Percentiles rank a stretch among this genome's conserved stretches.
phyloP scores from a whole-genome alignment of 2,888 invertebrate genomes.

The Catonia carolina region DNA sequence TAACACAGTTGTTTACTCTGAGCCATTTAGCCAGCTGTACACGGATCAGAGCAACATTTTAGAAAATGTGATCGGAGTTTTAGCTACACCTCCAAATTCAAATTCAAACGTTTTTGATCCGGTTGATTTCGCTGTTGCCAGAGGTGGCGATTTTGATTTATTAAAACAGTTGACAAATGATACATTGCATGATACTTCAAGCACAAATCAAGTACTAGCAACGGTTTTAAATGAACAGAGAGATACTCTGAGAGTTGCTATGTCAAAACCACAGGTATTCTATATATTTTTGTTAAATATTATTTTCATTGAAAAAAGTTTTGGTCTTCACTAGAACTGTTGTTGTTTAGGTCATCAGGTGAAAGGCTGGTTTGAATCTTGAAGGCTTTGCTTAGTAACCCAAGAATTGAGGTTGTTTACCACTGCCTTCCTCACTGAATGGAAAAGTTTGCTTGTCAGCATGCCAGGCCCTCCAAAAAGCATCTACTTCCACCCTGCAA shows the following conservation, averaged over 20 bases:
- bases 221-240: conserved; percentile 68
- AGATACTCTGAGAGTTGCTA: conserved; percentile 61
- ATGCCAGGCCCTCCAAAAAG: too few relatives aligned
- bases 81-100: conserved; percentile 74
- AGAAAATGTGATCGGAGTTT: conserved; percentile 55
- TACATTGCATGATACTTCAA: conserved; percentile 39
- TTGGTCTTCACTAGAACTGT: too few relatives aligned
- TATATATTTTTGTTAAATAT: not conserved
- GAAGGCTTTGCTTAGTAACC: too few relatives aligned
- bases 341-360: too few relatives aligned
- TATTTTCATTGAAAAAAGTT: not conserved
- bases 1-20: conserved; percentile 34
- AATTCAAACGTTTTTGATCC: conserved; percentile 64
- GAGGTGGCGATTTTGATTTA: conserved; percentile 70
- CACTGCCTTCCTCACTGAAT: too few relatives aligned
- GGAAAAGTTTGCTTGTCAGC: too few relatives aligned
- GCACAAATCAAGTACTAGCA: conserved; percentile 14
- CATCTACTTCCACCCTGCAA: too few relatives aligned
- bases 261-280: conserved; percentile 68
- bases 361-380: too few relatives aligned
- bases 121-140: conserved; percentile 59
- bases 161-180: conserved; percentile 59
- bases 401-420: too few relatives aligned
- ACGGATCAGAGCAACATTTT: conserved; percentile 46
- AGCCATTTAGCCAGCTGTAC: conserved; percentile 33